These are phyloP conservation scores for Coleophora flavipennella DNA, from an alignment of 2,888 invertebrate species.

Conservation along the genomic window DNA sequence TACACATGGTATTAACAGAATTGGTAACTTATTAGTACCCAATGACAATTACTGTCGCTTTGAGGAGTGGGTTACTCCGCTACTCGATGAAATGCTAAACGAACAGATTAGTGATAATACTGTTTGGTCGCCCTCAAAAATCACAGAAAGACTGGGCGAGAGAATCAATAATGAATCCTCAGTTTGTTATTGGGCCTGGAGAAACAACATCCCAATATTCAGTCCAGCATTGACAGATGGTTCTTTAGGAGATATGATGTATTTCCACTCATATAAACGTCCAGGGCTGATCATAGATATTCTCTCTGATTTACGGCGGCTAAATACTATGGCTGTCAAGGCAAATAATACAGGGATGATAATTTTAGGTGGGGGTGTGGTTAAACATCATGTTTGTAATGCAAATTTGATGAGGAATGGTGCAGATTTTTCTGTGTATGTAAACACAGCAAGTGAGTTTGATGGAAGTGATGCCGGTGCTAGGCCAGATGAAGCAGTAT, in stretches of 20 bases:
- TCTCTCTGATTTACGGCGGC: conserved; percentile 87
- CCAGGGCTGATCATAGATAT: conserved; percentile 96
- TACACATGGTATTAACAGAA: conserved; percentile 90
- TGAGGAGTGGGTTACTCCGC: conserved; percentile 97
- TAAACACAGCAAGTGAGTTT: conserved; percentile 96
- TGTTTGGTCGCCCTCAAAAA: conserved; percentile 87
- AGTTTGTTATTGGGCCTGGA: conserved; percentile 97
- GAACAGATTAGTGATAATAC: conserved; percentile 84
- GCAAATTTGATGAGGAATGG: conserved; percentile 99
- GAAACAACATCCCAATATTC: conserved; percentile 97
- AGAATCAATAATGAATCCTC: conserved; percentile 92
- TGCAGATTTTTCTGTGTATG: conserved; percentile 94
- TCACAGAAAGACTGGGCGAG: conserved; percentile 83
- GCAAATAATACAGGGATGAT: conserved; percentile 96
- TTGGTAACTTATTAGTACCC: conserved; percentile 93
- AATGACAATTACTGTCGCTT: conserved; percentile 99
- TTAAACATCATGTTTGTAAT: conserved; percentile 99
- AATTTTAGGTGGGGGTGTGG: conserved; percentile 94
- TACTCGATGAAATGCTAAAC: conserved; percentile 89
- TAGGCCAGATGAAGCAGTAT: conserved; percentile 97
- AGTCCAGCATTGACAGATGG: conserved; percentile 99
- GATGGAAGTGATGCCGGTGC: conserved; percentile 99
- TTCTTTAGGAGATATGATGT: conserved; percentile 98
- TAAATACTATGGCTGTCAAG: conserved; percentile 96
- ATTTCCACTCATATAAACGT: conserved; percentile 94